Evolutionary conservation across 2,797 vertebrate species (phyloP).

Genomic region (Melanotaenia trifasciata): DNA sequence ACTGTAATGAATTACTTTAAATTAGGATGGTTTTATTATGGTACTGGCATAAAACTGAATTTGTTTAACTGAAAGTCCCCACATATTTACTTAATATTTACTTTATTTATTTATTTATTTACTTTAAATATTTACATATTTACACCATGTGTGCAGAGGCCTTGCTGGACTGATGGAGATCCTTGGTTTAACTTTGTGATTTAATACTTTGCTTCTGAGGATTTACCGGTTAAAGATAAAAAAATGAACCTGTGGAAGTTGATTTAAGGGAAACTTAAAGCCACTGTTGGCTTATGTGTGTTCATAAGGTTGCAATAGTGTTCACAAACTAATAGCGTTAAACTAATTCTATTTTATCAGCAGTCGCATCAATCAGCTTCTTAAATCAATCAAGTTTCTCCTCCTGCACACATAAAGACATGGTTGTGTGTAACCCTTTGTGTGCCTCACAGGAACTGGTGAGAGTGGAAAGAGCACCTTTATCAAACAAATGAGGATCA

Average conservation of each 20-base stretch:
- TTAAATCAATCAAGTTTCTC: not conserved
- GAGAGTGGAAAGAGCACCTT: constrained; percentile 95
- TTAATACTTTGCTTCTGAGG: not conserved
- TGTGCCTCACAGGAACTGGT: constrained; percentile 85
- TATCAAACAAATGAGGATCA: constrained; percentile 96
- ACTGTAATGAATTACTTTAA: not conserved
- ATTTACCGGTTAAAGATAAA: not conserved
- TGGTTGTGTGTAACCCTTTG: not conserved
- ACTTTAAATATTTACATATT: too few relatives aligned
- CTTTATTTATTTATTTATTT: too few relatives aligned
- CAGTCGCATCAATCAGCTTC: not conserved
- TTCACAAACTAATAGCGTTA: not conserved
- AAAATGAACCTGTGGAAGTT: not conserved
- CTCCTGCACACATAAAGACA: not conserved
- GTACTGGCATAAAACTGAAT: not conserved
- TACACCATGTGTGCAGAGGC: not conserved
- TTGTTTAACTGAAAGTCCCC: not conserved
- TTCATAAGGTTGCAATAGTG: not conserved
- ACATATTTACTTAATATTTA: not conserved
- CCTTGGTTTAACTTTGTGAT: not conserved
- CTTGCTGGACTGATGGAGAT: not conserved
- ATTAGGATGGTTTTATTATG: not conserved
- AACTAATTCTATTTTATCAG: not conserved
- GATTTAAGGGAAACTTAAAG: not conserved
- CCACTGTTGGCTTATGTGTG: not conserved